Percentiles rank a stretch among this genome's conserved stretches.
phyloP scores from a whole-genome alignment of 1,140 invertebrate genomes.

The Tetramorium alpestre region DNA sequence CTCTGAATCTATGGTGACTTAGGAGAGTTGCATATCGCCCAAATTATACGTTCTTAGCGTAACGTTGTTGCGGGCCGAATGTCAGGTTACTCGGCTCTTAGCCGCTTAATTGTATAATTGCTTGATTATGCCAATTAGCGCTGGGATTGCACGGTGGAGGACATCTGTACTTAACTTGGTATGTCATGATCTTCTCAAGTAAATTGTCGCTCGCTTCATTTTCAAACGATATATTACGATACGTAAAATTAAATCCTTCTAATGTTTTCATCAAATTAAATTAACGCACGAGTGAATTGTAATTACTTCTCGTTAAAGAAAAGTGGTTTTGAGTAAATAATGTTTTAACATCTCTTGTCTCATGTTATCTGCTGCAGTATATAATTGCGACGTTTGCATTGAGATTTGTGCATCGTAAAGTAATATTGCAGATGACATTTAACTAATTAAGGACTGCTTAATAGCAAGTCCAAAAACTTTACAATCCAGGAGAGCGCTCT shows the following conservation, averaged over 20 bases:
- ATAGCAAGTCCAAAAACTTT: conserved; percentile 10
- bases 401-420: conserved; percentile 2
- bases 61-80: conserved; percentile 63
- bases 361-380: not conserved
- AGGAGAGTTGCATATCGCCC: conserved; percentile 71
- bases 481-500: conserved; percentile 10
- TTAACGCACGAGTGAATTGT: not conserved
- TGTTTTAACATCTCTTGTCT: conserved; percentile 6
- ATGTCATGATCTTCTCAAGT: not conserved
- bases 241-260: too few species aligned
- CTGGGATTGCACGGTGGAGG: not conserved
- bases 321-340: conserved; percentile 2
- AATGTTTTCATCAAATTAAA: not conserved
- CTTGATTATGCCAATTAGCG: conserved; percentile 73
- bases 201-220: not conserved
- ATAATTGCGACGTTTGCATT: conserved; percentile 13
- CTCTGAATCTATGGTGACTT: conserved; percentile 73
- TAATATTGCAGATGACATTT: conserved; percentile 34
- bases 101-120: conserved; percentile 66
- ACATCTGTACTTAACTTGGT: not conserved
- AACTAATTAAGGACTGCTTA: conserved; percentile 37
- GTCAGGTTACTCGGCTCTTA: conserved; percentile 40
- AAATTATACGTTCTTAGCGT: conserved; percentile 74
- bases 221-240: not conserved
- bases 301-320: not conserved